Conservation (phyloP, 2,888 invertebrate genomes). For the Melolontha melolontha region DNA sequence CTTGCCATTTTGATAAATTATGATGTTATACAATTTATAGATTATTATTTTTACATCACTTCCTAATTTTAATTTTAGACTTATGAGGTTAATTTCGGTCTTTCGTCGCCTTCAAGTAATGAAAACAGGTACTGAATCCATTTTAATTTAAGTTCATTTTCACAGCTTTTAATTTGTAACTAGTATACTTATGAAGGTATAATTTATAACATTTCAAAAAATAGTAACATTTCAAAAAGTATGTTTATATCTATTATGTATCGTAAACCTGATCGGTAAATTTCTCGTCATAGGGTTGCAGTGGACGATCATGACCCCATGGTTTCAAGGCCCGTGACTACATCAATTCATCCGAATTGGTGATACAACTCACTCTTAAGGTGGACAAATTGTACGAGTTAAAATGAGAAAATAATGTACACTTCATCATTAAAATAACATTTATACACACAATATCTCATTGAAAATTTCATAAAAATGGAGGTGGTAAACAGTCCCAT, state of each 20-base stretch:
- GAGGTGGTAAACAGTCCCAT: constrained; percentile 40
- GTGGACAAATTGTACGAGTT: constrained; percentile 50
- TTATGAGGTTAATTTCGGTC: constrained; percentile 66
- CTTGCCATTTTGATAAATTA: constrained; percentile 44
- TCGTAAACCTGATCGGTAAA: constrained; percentile 63
- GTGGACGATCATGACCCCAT: constrained; percentile 60
- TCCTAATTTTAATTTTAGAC: constrained; percentile 67
- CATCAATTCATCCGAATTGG: constrained; percentile 62
- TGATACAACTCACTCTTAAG: constrained; percentile 53
- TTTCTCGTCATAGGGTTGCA: constrained; percentile 66
- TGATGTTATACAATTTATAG: constrained; percentile 49
- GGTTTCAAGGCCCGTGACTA: constrained; percentile 55
- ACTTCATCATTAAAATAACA: constrained; percentile 45
- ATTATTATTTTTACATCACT: constrained; percentile 61
- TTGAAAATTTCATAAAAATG: constrained; percentile 1
- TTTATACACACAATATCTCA: constrained; percentile 25
- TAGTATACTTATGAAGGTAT: constrained; percentile 39
- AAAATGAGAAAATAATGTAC: constrained; percentile 46
- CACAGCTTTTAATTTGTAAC: constrained; percentile 37
- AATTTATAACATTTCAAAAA: constrained; percentile 18
- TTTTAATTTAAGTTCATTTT: constrained; percentile 44
- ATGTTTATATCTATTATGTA: constrained; percentile 47
- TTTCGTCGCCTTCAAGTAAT: constrained; percentile 64
- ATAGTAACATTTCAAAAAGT: constrained; percentile 35
- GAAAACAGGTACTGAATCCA: constrained; percentile 64